Percentiles rank a stretch among this genome's conserved stretches.
Evolutionary conservation across 2,113 vertebrate species (phyloP).

Genomic region (Lepus americanus): DNA sequence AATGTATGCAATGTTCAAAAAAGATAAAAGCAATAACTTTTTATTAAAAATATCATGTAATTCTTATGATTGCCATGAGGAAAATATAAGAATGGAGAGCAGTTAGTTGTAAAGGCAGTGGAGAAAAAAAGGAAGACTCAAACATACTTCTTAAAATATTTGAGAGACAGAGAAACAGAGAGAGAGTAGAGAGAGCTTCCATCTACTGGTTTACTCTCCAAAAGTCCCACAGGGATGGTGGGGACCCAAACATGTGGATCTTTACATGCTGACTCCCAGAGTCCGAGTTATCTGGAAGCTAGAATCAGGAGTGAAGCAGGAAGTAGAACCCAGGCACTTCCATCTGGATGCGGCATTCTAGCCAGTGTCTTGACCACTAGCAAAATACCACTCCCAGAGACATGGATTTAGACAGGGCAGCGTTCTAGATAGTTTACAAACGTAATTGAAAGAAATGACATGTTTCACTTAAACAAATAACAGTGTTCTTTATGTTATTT

Average conservation of each 20-base stretch:
- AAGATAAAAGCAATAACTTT: background rate
- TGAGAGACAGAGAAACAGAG: too few species aligned
- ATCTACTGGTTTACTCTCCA: too few species aligned
- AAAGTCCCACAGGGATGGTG: too few species aligned
- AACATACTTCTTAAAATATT: background rate
- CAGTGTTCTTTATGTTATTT: background rate
- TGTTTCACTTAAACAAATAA: background rate
- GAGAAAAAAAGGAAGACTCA: background rate
- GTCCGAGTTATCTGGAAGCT: too few species aligned
- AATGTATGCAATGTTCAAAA: background rate
- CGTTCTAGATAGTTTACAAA: background rate
- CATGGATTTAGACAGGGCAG: background rate
- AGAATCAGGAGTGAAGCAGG: too few species aligned
- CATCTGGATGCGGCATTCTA: too few species aligned
- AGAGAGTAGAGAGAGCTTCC: too few species aligned
- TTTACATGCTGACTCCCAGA: too few species aligned
- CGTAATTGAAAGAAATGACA: background rate
- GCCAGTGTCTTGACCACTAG: too few species aligned
- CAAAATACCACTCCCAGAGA: too few species aligned
- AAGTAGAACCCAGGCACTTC: too few species aligned
- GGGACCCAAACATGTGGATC: too few species aligned
- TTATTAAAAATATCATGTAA: background rate
- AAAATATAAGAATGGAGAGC: background rate
- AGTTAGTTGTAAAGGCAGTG: background rate
- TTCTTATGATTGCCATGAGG: background rate